A percentile compares a stretch with the other conserved stretches of the same genome.
phyloP scores from a whole-genome alignment of 1,140 invertebrate genomes.

The Oryzaephilus surinamensis region DNA sequence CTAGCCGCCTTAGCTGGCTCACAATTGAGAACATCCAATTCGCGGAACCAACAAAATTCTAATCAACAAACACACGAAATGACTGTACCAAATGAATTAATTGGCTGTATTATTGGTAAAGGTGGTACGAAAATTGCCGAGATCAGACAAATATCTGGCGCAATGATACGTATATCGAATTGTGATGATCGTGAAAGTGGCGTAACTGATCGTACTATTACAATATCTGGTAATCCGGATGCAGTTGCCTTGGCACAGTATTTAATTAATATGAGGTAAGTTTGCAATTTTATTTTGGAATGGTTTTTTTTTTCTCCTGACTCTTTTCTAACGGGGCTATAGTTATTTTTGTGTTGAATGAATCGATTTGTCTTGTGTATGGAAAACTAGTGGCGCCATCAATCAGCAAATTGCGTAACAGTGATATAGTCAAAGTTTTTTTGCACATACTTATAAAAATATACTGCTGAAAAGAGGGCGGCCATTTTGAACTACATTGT shows the following conservation, averaged over 20 bases:
- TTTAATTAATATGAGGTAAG: constrained; percentile 99
- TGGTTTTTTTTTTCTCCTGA: no score
- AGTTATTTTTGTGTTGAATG: no score
- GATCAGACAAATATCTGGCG: constrained; percentile 96
- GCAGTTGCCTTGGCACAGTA: constrained; percentile 94
- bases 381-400: no score
- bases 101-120: constrained; percentile 98
- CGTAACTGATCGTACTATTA: constrained; percentile 89
- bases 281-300: no score
- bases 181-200: constrained; percentile 90
- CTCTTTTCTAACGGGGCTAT: no score
- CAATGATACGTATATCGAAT: constrained; percentile 97
- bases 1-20: constrained; percentile 89
- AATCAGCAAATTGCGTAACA: no score
- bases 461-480: no score
- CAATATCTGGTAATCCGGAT: constrained; percentile 93
- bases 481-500: no score
- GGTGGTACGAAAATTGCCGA: constrained; percentile 99
- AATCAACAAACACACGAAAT: constrained; percentile 92
- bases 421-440: no score
- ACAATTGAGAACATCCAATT: constrained; percentile 68
- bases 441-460: no score
- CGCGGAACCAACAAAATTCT: constrained; percentile 57
- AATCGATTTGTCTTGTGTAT: no score
- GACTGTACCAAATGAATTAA: constrained; percentile 97